These are phyloP conservation scores for Drosophila putrida DNA, from an alignment of 2,888 invertebrate genomes.

Conservation along the genomic window DNA sequence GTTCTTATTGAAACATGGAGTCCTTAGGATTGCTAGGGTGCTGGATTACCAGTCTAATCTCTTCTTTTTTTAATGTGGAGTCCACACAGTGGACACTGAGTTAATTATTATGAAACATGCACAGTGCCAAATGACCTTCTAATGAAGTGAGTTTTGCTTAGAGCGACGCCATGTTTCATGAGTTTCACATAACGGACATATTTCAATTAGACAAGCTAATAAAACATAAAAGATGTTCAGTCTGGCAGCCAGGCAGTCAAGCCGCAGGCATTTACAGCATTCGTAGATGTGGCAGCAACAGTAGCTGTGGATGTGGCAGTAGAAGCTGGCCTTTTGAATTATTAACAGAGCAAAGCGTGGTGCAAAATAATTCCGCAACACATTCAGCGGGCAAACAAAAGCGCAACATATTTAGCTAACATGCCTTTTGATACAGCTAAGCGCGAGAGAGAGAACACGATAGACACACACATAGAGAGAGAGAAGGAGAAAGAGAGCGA, in stretches of 20 bases:
- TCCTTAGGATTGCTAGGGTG: neutral
- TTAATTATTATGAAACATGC: slow-evolving; percentile 42
- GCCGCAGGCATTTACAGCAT: slow-evolving; percentile 45
- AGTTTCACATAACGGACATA: slow-evolving; percentile 37
- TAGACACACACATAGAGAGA: neutral
- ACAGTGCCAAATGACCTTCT: slow-evolving; percentile 32
- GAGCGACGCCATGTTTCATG: slow-evolving; percentile 26
- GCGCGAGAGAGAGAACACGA: neutral
- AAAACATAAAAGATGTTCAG: slow-evolving; percentile 65
- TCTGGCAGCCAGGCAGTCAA: slow-evolving; percentile 17
- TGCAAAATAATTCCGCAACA: slow-evolving; percentile 56
- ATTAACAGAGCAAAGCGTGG: slow-evolving; percentile 39
- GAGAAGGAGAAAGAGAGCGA: neutral
- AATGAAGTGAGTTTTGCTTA: slow-evolving; percentile 39
- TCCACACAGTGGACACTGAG: slow-evolving; percentile 11
- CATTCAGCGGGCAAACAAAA: slow-evolving; percentile 63
- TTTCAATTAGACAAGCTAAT: slow-evolving; percentile 74
- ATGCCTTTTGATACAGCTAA: slow-evolving; percentile 39
- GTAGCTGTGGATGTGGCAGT: slow-evolving; percentile 3
- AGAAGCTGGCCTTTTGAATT: slow-evolving; percentile 40
- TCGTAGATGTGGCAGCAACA: slow-evolving; percentile 10
- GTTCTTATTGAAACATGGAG: too few species aligned
- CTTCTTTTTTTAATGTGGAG: slow-evolving; percentile 1
- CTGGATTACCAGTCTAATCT: neutral
- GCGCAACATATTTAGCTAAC: slow-evolving; percentile 62